Evolutionary conservation across 2,113 vertebrate genomes (phyloP).

Genomic region (Cyrtonyx montezumae): DNA sequence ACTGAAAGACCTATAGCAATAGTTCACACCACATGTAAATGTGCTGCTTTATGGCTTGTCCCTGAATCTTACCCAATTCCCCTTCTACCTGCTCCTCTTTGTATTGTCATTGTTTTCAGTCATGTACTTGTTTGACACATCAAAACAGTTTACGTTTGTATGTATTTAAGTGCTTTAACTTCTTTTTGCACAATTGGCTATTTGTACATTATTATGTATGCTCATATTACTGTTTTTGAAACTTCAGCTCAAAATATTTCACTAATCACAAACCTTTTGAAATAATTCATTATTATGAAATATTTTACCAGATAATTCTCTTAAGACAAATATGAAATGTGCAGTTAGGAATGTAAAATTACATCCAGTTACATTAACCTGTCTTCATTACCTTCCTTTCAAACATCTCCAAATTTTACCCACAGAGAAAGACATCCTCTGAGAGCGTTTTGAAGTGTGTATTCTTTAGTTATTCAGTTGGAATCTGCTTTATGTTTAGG

Average conservation of each 20-base stretch:
- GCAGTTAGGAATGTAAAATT: conserved; percentile 42
- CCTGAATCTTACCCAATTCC: not conserved
- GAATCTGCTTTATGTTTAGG: conserved; percentile 49
- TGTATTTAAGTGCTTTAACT: not conserved
- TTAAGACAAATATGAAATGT: conserved; percentile 37
- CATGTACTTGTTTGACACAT: not conserved
- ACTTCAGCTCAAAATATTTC: conserved; percentile 7
- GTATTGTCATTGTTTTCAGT: not conserved
- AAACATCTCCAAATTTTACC: conserved; percentile 62
- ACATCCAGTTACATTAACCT: conserved; percentile 65
- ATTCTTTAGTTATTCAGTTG: conserved; percentile 10
- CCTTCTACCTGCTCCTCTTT: not conserved
- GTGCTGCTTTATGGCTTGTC: not conserved
- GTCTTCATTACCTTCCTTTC: conserved; percentile 56
- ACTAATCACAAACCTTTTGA: not conserved
- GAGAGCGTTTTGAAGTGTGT: conserved; percentile 26
- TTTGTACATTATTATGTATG: not conserved
- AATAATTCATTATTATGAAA: conserved; percentile 18
- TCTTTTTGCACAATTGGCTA: not conserved
- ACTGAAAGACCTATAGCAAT: not conserved
- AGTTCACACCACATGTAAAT: not conserved
- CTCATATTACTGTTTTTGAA: not conserved
- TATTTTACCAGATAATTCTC: conserved; percentile 48
- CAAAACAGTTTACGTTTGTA: not conserved
- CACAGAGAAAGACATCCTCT: conserved; percentile 19